These are phyloP conservation scores for Zapus hudsonius DNA, from an alignment of 2,113 vertebrate species.

Conservation along the genomic window DNA sequence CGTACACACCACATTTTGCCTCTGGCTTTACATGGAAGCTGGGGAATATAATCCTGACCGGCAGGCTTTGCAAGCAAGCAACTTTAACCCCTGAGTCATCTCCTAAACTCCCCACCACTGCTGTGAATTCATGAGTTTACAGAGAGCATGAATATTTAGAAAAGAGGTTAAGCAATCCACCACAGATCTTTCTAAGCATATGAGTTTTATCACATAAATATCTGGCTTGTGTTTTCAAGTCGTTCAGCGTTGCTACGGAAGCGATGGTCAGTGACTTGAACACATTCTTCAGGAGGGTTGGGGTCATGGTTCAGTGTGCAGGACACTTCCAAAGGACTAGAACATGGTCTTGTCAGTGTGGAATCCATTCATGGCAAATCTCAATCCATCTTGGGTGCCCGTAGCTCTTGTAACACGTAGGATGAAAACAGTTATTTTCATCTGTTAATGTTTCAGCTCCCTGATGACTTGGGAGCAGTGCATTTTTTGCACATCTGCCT, in stretches of 20 bases:
- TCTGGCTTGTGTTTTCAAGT: not conserved
- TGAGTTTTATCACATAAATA: not conserved
- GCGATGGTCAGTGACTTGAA: too few relatives aligned
- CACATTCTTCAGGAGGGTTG: too few relatives aligned
- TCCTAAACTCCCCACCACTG: too few relatives aligned
- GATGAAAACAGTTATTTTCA: not conserved
- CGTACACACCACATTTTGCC: too few relatives aligned
- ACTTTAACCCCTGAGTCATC: too few relatives aligned
- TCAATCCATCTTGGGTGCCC: not conserved
- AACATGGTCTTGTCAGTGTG: not conserved
- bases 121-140: not conserved
- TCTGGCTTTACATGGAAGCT: too few relatives aligned
- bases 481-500: too few relatives aligned
- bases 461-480: not conserved
- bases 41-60: too few relatives aligned
- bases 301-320: not conserved
- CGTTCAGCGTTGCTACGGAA: not conserved
- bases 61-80: too few relatives aligned
- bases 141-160: conserved; percentile 10
- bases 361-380: not conserved
- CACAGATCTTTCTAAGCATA: not conserved
- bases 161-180: not conserved
- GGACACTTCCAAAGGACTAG: not conserved
- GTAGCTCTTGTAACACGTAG: not conserved
- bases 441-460: not conserved